These are phyloP conservation scores for Trichomalopsis sarcophagae DNA, from an alignment of 1,140 invertebrate genomes.

Conservation along the genomic window DNA sequence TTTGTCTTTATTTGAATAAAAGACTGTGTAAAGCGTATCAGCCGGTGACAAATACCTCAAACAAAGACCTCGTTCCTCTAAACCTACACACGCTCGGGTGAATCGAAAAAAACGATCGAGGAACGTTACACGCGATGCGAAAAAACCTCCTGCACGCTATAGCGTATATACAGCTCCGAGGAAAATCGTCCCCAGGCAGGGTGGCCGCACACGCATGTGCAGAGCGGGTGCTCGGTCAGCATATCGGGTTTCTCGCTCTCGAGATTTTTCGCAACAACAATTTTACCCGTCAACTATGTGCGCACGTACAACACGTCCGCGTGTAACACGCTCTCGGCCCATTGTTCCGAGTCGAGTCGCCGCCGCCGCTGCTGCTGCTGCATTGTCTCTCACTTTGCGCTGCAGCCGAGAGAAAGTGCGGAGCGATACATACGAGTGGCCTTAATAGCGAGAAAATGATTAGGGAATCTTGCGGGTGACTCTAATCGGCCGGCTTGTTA, in stretches of 20 bases:
- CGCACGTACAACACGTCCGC: slow-evolving; percentile 16
- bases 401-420: slow-evolving; percentile 20
- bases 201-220: neutral
- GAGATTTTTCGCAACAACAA: slow-evolving; percentile 58
- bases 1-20: slow-evolving; percentile 4
- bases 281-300: slow-evolving; percentile 56
- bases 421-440: slow-evolving; percentile 44
- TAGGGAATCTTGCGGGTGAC: slow-evolving; percentile 55
- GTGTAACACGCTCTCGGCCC: slow-evolving; percentile 36
- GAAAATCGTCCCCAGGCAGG: slow-evolving; percentile 8
- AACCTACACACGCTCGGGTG: too few relatives aligned
- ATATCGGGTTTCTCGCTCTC: slow-evolving; percentile 34
- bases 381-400: slow-evolving; percentile 35
- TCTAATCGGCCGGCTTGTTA: slow-evolving; percentile 49
- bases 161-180: too few relatives aligned
- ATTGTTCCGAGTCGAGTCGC: slow-evolving; percentile 30
- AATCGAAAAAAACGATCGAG: neutral
- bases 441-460: slow-evolving; percentile 61
- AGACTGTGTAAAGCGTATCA: neutral
- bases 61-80: neutral
- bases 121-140: neutral
- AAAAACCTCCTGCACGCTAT: neutral
- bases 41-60: neutral
- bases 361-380: slow-evolving; percentile 5
- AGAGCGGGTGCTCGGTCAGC: too few relatives aligned